These are phyloP conservation scores for Hyperoplus immaculatus DNA, from an alignment of 2,797 vertebrate genomes.

Conservation along the genomic window DNA sequence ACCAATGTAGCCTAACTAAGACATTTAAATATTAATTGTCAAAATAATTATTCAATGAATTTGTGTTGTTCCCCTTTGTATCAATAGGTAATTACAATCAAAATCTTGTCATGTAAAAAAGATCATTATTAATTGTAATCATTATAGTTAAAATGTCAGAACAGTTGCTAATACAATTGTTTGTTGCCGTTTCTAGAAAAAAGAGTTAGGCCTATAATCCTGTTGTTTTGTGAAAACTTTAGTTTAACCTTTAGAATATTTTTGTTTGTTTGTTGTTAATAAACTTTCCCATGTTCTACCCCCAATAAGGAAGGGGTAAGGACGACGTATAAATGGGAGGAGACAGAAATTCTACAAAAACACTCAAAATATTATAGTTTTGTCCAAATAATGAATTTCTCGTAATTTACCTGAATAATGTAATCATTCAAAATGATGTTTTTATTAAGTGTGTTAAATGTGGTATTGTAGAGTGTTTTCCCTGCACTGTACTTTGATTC, in stretches of 20 bases:
- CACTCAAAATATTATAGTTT: not conserved
- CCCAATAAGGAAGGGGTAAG: not conserved
- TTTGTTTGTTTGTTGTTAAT: not conserved
- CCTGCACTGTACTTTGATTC: slow-evolving; percentile 12
- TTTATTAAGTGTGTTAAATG: not conserved
- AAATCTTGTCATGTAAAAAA: not conserved
- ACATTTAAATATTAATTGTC: not conserved
- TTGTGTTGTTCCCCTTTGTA: not conserved
- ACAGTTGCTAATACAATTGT: not conserved
- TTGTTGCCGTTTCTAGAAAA: too few relatives aligned
- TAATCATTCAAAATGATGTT: not conserved
- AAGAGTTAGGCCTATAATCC: too few relatives aligned
- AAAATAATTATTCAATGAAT: not conserved
- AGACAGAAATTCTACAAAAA: not conserved
- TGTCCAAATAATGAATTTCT: not conserved
- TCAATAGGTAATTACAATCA: not conserved
- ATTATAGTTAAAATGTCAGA: not conserved
- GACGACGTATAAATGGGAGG: not conserved
- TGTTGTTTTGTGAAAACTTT: not conserved
- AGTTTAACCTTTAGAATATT: not conserved
- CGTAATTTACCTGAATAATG: not conserved
- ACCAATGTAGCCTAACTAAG: not conserved
- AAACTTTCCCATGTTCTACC: not conserved
- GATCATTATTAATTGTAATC: not conserved
- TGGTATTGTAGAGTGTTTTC: not conserved